Conservation (phyloP, 1,140 invertebrate species). For the Oppia nitens region DNA sequence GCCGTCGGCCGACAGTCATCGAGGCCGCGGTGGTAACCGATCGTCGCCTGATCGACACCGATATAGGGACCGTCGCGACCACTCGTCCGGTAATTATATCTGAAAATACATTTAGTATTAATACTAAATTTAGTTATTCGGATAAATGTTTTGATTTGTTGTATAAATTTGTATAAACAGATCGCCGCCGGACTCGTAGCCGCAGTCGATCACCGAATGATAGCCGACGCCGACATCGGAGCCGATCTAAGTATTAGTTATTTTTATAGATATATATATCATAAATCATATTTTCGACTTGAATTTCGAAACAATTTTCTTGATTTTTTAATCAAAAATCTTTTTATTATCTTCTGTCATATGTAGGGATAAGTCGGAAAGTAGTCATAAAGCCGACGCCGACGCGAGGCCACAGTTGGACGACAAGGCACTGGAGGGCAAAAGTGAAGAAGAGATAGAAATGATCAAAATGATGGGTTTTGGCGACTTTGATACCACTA, state of each 20-base stretch:
- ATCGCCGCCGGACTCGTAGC: not conserved
- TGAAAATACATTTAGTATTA: not conserved
- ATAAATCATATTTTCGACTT: no score
- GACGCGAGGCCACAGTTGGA: slow-evolving; percentile 21
- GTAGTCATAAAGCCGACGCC: slow-evolving; percentile 21
- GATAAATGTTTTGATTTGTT: not conserved
- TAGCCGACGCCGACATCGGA: not conserved
- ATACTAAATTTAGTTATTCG: not conserved
- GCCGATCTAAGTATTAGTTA: not conserved
- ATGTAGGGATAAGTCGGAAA: not conserved
- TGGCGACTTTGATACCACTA: slow-evolving; percentile 80
- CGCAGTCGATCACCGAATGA: not conserved
- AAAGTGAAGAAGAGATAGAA: slow-evolving; percentile 76
- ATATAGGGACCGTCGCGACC: not conserved
- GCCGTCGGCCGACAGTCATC: not conserved
- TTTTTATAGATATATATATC: not conserved
- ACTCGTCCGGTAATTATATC: not conserved
- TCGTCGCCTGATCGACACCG: not conserved
- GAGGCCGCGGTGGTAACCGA: not conserved
- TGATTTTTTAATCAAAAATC: not conserved
- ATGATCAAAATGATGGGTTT: slow-evolving; percentile 97
- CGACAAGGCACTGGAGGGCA: slow-evolving; percentile 56
- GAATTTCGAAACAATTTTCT: not conserved
- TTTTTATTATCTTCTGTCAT: not conserved
- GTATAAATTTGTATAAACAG: no score